Percentiles rank a stretch among this genome's conserved stretches.
These are phyloP conservation scores for Pipistrellus kuhlii DNA, from an alignment of 2,797 vertebrate species.

Conservation along the genomic window DNA sequence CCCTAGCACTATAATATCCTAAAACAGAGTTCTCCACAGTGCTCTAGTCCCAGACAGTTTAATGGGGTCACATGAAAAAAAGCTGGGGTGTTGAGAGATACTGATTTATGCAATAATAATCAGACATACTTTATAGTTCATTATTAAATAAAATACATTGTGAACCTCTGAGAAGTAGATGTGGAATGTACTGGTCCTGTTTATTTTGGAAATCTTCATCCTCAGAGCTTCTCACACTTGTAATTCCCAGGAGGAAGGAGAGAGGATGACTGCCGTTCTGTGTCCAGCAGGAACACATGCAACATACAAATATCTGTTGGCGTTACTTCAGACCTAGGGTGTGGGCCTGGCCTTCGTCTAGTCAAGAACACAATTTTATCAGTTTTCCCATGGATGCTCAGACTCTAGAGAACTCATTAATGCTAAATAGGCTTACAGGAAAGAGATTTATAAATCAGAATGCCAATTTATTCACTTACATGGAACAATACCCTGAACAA, in stretches of 20 bases:
- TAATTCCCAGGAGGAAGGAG: not conserved
- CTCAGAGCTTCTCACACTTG: not conserved
- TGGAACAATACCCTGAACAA: not conserved
- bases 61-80: not conserved
- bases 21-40: not conserved
- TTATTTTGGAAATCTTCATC: not conserved
- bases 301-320: not conserved
- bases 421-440: slow-evolving; percentile 52
- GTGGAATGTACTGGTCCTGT: not conserved
- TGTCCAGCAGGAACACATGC: not conserved
- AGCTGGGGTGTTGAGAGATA: not conserved
- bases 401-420: slow-evolving; percentile 51
- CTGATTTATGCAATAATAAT: not conserved
- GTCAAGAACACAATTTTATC: not conserved
- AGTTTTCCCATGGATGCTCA: not conserved
- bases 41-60: not conserved
- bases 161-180: not conserved
- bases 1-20: not conserved
- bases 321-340: not conserved
- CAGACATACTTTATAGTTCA: not conserved
- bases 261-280: not conserved
- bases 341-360: not conserved
- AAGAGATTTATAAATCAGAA: slow-evolving; percentile 59
- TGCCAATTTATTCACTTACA: slow-evolving; percentile 64
- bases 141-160: not conserved